Evolutionary conservation across 2,113 vertebrate genomes (phyloP).

Genomic region (Oenanthe oenanthe): DNA sequence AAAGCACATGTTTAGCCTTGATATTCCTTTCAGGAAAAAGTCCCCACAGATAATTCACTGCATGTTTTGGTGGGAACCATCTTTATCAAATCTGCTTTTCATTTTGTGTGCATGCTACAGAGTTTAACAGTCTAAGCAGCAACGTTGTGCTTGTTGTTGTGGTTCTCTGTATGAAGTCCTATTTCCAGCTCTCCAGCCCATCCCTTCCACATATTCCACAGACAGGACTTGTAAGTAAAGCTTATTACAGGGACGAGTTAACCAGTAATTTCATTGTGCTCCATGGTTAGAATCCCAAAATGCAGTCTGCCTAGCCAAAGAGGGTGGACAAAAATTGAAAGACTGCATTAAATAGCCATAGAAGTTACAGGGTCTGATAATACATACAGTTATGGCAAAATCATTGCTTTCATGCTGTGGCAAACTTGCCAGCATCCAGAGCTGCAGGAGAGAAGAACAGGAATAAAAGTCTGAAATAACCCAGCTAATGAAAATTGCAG

Average conservation of each 20-base stretch:
- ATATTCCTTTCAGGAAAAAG: neutral
- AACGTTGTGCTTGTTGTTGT: neutral
- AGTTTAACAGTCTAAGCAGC: neutral
- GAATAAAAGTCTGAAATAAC: constrained; percentile 29
- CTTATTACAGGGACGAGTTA: constrained; percentile 18
- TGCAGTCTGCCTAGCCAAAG: constrained; percentile 37
- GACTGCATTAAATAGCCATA: constrained; percentile 22
- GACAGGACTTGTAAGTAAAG: neutral
- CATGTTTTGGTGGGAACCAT: neutral
- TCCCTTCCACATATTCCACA: constrained; percentile 32
- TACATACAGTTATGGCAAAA: constrained; percentile 6
- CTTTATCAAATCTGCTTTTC: constrained; percentile 1
- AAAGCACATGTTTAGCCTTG: neutral
- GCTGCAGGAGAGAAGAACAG: neutral
- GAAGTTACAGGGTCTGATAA: constrained; percentile 20
- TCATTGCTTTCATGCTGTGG: constrained; percentile 15
- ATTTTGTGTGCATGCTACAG: neutral
- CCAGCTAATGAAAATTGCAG: constrained; percentile 33
- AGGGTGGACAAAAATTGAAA: neutral
- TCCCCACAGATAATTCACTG: neutral
- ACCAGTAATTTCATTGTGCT: constrained; percentile 24
- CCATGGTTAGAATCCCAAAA: neutral
- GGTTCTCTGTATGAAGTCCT: constrained; percentile 16
- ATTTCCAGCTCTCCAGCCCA: constrained; percentile 55
- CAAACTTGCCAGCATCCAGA: constrained; percentile 10